Evolutionary conservation across 2,797 vertebrate species (phyloP), one percentile per base, ranked within the genome.

Genomic region (Molossus molossus): DNA sequence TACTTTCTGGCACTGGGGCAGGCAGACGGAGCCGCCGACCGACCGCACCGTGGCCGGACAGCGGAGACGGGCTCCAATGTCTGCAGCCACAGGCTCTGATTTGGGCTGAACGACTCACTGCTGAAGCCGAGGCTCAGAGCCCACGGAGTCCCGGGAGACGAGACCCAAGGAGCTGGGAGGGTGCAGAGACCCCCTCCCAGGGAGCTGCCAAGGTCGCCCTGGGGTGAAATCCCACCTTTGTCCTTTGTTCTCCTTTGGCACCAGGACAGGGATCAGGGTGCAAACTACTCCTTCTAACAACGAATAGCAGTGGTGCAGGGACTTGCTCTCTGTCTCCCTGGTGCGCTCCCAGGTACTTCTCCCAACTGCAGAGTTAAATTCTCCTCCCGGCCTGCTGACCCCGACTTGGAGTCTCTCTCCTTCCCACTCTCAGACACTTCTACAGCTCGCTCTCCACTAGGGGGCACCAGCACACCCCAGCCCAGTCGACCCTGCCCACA

Each of bases 401-500:
- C 40, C 25, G 65, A 57, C 79, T 29, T 12, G 5, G 25, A 0
- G 1, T 18, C 23, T 1, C 7, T 8, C 11, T 9, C 27, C 18
- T 53, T 62, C 72, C 21, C 50, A 40, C 5, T 15, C 10, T 53
- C 50, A 23, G 11, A 25, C 9, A 14, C 6, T 2, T 86, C 62
- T 58, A 1, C 1, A 21, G 11, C n/a, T 80, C 67, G 10, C 23
- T 65, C 9, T 79, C 48, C 2, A 3, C 6, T 21, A 27, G 81
- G 12, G 33, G 0, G 69, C 40, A n/a, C 8, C 77, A 55, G 48
- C 27, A 40, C 14, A 10, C 33, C 65, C 65, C 33, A 14, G 29
- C 5, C 20, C 0, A 1, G 15, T 3, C 15, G 0, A 18, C 12
- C 37, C 33, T 45, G 14, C 8, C 67, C 20, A 9, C 55, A 50